phyloP scores from a whole-genome alignment of 2,797 vertebrate genomes.

The Eupleurogrammus muticus region DNA sequence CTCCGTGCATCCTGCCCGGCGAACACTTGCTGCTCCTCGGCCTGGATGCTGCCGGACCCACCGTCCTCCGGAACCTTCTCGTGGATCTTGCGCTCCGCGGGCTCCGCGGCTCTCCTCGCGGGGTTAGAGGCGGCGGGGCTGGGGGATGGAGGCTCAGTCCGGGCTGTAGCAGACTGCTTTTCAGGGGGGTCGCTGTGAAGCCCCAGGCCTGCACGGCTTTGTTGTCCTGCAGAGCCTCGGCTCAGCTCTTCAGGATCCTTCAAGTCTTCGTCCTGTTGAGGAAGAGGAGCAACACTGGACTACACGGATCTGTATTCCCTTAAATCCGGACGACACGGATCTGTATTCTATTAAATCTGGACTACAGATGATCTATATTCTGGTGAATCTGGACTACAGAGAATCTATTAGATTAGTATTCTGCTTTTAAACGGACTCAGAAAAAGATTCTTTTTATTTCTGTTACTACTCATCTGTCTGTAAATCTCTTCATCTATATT shows the following conservation, averaged over 20 bases:
- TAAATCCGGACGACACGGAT: no score
- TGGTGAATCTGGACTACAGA: no score
- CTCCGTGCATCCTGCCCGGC: constrained; percentile 27
- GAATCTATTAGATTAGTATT: no score
- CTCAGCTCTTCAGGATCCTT: no score
- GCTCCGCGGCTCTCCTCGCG: constrained; percentile 32
- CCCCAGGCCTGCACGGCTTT: constrained; percentile 71
- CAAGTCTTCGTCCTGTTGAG: no score
- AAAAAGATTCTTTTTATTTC: not conserved
- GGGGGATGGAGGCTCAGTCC: constrained; percentile 71
- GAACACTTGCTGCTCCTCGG: constrained; percentile 33
- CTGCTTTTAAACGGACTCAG: not conserved
- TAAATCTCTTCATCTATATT: not conserved
- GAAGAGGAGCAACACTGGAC: no score
- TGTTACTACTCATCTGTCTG: not conserved
- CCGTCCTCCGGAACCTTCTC: not conserved
- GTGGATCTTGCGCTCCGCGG: constrained; percentile 39
- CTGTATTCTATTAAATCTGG: no score
- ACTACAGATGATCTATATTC: no score
- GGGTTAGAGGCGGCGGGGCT: constrained; percentile 51
- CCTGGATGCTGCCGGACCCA: constrained; percentile 39
- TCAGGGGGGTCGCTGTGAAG: constrained; percentile 57
- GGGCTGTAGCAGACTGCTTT: constrained; percentile 57
- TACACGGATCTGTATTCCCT: no score
- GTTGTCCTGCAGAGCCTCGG: constrained; percentile 39